Conservation (phyloP, 2,888 invertebrate genomes). For the Danaus chrysippus region DNA sequence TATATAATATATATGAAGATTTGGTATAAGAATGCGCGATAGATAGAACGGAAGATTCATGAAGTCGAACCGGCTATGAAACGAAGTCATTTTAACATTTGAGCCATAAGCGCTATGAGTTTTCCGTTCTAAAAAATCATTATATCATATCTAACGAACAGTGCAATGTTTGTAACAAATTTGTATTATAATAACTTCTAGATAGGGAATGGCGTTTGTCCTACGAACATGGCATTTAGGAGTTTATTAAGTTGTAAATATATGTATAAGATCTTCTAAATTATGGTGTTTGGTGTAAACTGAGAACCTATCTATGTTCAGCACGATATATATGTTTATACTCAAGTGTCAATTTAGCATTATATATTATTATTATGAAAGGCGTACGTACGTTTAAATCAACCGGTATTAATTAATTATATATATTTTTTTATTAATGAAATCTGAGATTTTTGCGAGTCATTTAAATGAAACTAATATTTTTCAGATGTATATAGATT, state of each 20-base stretch:
- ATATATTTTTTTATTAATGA: too few species aligned
- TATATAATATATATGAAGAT: conserved; percentile 32
- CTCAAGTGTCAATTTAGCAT: conserved; percentile 74
- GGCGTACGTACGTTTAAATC: conserved; percentile 37
- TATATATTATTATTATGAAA: conserved; percentile 44
- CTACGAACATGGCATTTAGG: conserved; percentile 69
- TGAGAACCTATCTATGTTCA: conserved; percentile 74
- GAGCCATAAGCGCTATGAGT: neutral
- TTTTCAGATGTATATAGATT: too few species aligned
- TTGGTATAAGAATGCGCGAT: conserved; percentile 47
- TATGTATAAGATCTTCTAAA: conserved; percentile 63
- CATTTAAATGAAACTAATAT: too few species aligned
- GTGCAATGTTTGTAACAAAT: conserved; percentile 75
- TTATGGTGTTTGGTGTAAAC: conserved; percentile 76
- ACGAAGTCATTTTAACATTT: neutral
- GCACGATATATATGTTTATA: conserved; percentile 75
- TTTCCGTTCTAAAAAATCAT: neutral
- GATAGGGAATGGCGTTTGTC: conserved; percentile 69
- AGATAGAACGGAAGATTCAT: conserved; percentile 9
- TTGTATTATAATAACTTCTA: conserved; percentile 61
- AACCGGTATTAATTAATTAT: too few species aligned
- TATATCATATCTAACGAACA: conserved; percentile 63
- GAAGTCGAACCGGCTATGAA: neutral
- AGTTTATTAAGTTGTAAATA: conserved; percentile 69
- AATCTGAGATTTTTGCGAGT: too few species aligned